Evolutionary conservation across 2,888 invertebrate species (phyloP), one percentile per base, ranked within the genome.

Genomic region (Xestia sexstrigata): DNA sequence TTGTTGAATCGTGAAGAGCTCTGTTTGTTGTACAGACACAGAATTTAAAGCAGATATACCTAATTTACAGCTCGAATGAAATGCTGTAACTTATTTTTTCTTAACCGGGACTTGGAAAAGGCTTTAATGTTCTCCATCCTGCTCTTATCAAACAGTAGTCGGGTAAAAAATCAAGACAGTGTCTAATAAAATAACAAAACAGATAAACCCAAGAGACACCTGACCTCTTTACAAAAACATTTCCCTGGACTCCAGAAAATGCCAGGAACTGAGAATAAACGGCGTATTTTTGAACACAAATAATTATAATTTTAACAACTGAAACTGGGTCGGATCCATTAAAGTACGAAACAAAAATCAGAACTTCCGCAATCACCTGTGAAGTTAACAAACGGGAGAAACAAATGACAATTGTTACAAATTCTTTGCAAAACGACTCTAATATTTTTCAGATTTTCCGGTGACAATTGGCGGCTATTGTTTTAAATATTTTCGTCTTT

Each of bases 311-410:
- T 77, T 72, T 73, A 77, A 76, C 77, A 85, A 77, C 55, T 78
- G 60, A 7, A 84, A 82, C 80, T 81, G 74, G 82, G 81, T 82
- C 79, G 68, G 74, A 60, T 45, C 81, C 79, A 88, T 86, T 88
- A 84, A 82, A 86, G 75, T 76, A 49, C 30, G 55, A 67, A 84
- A 88, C 82, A 87, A 84, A 87, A 86, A 79, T 86, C 76, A 74
- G 77, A 88, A 87, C 82, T 87, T 88, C 78, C 75, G 73, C 79
- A 82, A 86, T 87, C 88, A 84, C 84, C 84, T 84, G 88, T 82
- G 81, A 88, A 88, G 67, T 82, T 79, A 65, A 87, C 71, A 81
- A 88, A 79, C 75, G 68, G 77, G 70, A 74, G 76, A 72, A 74
- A 78, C 68, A 79, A 87, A 86, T 79, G 74, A 70, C 76, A 79